Base-by-base conservation (phyloP, 1,140 invertebrate species). In the Holotrichia oblita region DNA sequence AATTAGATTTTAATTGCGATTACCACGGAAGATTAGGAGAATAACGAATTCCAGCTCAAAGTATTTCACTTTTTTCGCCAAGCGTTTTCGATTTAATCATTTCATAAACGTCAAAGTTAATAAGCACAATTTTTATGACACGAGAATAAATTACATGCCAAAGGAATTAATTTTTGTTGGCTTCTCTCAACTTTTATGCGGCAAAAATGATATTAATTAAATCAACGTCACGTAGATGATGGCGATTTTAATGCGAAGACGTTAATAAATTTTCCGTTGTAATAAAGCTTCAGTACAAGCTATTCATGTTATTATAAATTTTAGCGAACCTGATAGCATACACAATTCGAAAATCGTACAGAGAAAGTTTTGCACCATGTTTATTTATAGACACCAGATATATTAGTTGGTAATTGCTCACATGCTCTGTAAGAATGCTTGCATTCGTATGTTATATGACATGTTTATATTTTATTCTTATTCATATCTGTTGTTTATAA, bases 181-280 rank as follows among this genome's bases (percentile, higher is more conserved):
- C 61, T 4, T n/a, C 7, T 69, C 20, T 69, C 7, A 69, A 20
- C 17, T 24, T 69, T 69, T 27, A 69, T 69, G 6, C 61, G 61
- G n/a, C 61, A 69, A 24, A 22, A 69, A 69, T 22, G 61, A 69
- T 69, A 69, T 69, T 69, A 22, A 69, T 69, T 69, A 69, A 69
- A 69, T 69, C 61, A 69, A 22, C 20, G 61, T 24, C 61, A 69
- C 61, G 61, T 27, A 27, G 61, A 8, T 27, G 24, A 34, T 34
- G 61, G 61, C 17, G 3, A 10, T 69, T 69, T 69, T 69, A 24
- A 69, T 34, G 22, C 7, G 20, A 22, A 34, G 20, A 24, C 20
- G 61, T 69, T 69, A 69, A 69, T 69, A 27, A 69, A 69, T 27
- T 22, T 69, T n/a, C 61, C 12, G n/a, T 9, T 69, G 12, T 69